A percentile compares a stretch with the other conserved stretches of the same genome.
These are phyloP conservation scores for Galeruca laticollis DNA, from an alignment of 2,888 invertebrate genomes.

Conservation along the genomic window DNA sequence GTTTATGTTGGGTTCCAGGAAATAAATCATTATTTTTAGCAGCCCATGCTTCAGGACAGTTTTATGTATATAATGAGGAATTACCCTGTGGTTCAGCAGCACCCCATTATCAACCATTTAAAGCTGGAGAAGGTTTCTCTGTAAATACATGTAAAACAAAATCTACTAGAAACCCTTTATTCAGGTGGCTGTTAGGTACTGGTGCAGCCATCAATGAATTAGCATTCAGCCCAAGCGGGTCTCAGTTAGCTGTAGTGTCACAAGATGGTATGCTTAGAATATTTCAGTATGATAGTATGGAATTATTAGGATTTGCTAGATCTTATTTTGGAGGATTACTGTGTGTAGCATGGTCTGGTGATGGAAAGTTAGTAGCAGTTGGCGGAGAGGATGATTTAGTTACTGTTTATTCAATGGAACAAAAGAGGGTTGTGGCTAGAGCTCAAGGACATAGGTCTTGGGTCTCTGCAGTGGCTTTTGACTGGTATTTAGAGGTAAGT, in stretches of 20 bases:
- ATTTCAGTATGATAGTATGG: constrained; percentile 98
- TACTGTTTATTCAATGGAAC: constrained; percentile 95
- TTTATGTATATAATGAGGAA: constrained; percentile 98
- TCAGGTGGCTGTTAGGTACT: constrained; percentile 87
- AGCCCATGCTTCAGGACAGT: constrained; percentile 90
- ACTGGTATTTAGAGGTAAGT: constrained; percentile 74
- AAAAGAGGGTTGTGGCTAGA: constrained; percentile 94
- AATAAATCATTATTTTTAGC: constrained; percentile 94
- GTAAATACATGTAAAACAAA: constrained; percentile 97
- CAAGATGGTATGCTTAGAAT: constrained; percentile 96
- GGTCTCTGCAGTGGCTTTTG: constrained; percentile 97
- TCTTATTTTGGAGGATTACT: constrained; percentile 98
- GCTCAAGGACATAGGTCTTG: constrained; percentile 98
- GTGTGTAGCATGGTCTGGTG: constrained; percentile 98
- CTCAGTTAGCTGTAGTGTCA: constrained; percentile 93
- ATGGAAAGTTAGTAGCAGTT: constrained; percentile 93
- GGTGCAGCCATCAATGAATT: constrained; percentile 89
- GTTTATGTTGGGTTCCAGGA: constrained; percentile 97
- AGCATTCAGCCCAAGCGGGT: constrained; percentile 94
- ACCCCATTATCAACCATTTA: constrained; percentile 95
- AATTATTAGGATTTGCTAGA: constrained; percentile 90
- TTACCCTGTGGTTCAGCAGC: constrained; percentile 89
- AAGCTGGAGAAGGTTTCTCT: constrained; percentile 93
- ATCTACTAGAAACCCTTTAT: constrained; percentile 95
- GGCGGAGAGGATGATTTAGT: constrained; percentile 99